These are phyloP conservation scores for Hyperopisus bebe DNA, from an alignment of 2,113 vertebrate genomes.

Conservation along the genomic window DNA sequence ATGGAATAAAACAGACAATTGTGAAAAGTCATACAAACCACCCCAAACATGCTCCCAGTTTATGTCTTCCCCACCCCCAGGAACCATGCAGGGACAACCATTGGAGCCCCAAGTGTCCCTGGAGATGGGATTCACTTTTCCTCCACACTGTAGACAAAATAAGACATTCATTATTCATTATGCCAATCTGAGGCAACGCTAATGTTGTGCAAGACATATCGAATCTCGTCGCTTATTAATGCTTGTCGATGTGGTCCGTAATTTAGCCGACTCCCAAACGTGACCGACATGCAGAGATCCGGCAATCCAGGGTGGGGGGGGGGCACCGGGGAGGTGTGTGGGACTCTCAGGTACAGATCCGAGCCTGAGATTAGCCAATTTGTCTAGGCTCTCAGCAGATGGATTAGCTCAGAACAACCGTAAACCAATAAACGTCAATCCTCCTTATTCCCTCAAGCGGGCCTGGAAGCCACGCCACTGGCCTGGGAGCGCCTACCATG, in stretches of 20 bases:
- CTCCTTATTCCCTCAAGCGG: background rate
- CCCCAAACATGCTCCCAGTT: background rate
- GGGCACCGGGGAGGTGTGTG: background rate
- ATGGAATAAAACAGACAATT: background rate
- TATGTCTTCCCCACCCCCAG: background rate
- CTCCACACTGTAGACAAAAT: slow-evolving; percentile 2
- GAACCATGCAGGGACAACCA: background rate
- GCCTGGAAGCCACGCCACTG: background rate
- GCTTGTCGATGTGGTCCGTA: background rate
- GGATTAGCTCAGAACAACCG: slow-evolving; percentile 47
- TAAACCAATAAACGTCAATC: slow-evolving; percentile 25
- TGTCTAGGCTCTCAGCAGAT: slow-evolving; percentile 42
- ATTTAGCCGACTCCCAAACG: background rate
- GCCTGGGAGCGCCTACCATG: background rate
- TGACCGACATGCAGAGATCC: background rate
- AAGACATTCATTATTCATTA: slow-evolving; percentile 3
- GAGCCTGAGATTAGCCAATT: slow-evolving; percentile 26
- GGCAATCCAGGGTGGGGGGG: background rate
- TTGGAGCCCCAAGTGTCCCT: background rate
- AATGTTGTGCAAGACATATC: background rate
- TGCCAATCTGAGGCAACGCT: background rate
- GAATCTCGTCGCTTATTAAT: background rate
- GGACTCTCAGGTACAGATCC: background rate
- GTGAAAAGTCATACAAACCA: background rate
- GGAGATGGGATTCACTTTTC: background rate